Conservation (phyloP, 2,888 invertebrate species). For the Gasteruption jaculator region DNA sequence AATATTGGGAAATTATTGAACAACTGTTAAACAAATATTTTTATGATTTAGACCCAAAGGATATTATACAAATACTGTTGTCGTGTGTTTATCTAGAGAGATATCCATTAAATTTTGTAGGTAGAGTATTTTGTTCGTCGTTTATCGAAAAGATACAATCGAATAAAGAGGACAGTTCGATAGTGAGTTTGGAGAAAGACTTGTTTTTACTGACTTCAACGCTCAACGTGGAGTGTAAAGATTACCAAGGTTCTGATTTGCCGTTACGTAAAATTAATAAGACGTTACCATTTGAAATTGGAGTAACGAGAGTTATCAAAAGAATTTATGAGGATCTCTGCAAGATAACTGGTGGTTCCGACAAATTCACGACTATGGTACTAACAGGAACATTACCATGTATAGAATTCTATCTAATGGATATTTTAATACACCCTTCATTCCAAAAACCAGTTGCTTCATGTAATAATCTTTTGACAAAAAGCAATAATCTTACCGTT, state of each 20-base stretch:
- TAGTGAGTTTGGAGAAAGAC: conserved; percentile 50
- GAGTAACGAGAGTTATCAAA: conserved; percentile 55
- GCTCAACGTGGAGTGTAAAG: conserved; percentile 61
- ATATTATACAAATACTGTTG: conserved; percentile 61
- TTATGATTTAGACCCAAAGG: conserved; percentile 56
- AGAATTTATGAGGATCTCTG: conserved; percentile 52
- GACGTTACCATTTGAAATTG: conserved; percentile 55
- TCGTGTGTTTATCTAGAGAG: conserved; percentile 62
- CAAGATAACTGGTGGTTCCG: too few species aligned
- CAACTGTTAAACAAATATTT: conserved; percentile 56
- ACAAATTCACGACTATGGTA: too few species aligned
- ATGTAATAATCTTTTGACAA: too few species aligned
- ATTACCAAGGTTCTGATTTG: conserved; percentile 58
- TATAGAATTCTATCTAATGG: conserved; percentile 59
- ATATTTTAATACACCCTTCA: conserved; percentile 58
- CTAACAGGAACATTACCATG: too few species aligned
- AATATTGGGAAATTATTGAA: conserved; percentile 61
- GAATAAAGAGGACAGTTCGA: conserved; percentile 44
- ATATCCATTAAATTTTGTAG: conserved; percentile 60
- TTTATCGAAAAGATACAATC: conserved; percentile 58
- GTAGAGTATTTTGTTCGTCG: conserved; percentile 59
- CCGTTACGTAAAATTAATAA: conserved; percentile 56
- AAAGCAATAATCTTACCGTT: conserved; percentile 55
- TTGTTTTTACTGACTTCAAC: conserved; percentile 63
- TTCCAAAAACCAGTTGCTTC: too few species aligned